A percentile compares a stretch with the other conserved stretches of the same genome.
Conservation (phyloP, 2,797 vertebrate genomes). For the Sitta carolinensis region DNA sequence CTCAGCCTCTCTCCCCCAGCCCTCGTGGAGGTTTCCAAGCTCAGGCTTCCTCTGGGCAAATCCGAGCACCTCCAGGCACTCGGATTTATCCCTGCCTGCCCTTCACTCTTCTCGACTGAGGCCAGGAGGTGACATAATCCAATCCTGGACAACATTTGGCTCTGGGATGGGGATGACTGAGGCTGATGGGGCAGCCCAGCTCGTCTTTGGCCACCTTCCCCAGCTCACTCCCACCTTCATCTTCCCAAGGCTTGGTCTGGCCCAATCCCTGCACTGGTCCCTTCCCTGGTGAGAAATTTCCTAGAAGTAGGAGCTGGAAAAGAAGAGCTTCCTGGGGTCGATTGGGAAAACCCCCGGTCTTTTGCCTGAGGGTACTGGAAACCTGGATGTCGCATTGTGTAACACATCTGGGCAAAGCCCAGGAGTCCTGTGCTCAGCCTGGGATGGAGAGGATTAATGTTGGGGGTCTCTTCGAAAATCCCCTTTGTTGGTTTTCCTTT, state of each 20-base stretch:
- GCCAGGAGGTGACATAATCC: constrained; percentile 35
- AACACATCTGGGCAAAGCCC: background rate
- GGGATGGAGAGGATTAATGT: background rate
- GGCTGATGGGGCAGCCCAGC: constrained; percentile 6
- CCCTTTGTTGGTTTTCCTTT: background rate
- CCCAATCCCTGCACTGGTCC: background rate
- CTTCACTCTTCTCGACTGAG: background rate
- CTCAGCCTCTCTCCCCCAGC: background rate
- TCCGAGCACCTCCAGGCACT: background rate
- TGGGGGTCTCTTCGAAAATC: background rate
- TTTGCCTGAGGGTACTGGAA: background rate
- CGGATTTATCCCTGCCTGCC: background rate
- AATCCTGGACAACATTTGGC: background rate
- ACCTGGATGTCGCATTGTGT: background rate
- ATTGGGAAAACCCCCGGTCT: background rate
- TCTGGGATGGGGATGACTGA: background rate
- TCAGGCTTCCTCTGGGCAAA: background rate
- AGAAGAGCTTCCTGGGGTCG: fast-evolving
- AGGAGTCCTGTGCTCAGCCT: background rate
- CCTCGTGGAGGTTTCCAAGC: background rate
- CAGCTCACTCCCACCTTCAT: constrained; percentile 39
- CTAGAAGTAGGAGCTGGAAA: background rate
- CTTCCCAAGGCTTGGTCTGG: constrained; percentile 9
- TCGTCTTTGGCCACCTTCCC: background rate
- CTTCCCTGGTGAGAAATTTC: constrained; percentile 18